Evolutionary conservation across 2,113 vertebrate species (phyloP), one percentile per base, ranked within the genome.

Genomic region (Chaetura pelagica): DNA sequence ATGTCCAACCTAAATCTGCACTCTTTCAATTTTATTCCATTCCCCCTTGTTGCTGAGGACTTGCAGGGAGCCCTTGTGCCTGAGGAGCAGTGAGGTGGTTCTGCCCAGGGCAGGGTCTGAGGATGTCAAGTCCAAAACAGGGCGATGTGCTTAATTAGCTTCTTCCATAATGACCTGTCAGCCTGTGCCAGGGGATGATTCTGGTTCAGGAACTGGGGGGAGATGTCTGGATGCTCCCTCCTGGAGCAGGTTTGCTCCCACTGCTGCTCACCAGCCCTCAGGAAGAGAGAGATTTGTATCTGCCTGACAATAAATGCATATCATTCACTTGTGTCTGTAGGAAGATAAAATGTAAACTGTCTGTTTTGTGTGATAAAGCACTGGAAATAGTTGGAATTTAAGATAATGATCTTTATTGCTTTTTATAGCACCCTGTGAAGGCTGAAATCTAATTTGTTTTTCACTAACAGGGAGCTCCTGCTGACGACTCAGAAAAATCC

Each of bases 391-490:
- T 87, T 90, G 74, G 76, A 63, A 95, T 95, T 95, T 83, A 92
- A 97, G 96, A 89, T 97, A 89, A 94, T 94, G 82, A 84, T 96
- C 92, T 92, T 96, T 84, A 94, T 94, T 90, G 92, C 88, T 84
- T 94, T 96, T 94, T 93, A 90, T 94, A 93, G 86, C 93, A 68
- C 88, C 85, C 76, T 64, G 32, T 46, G 34, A 94, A 90, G 76
- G 73, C 86, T 84, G 83, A 93, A 96, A 94, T 95, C 80, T 64
- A 93, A 95, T 96, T 95, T 82, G 61, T 87, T 89, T 93, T 81
- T 67, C 72, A 15, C 52, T 72, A 68, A 86, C 61, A 91, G 92
- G 73, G 75, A 95, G 57, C 83, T 93, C 93, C 94, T 86, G 78
- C 3, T 19, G 79, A 84, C 96, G 90, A 83, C 79, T 92, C 94